Base-by-base conservation (phyloP, 1,140 invertebrate genomes). In the Mizuhopecten yessoensis region DNA sequence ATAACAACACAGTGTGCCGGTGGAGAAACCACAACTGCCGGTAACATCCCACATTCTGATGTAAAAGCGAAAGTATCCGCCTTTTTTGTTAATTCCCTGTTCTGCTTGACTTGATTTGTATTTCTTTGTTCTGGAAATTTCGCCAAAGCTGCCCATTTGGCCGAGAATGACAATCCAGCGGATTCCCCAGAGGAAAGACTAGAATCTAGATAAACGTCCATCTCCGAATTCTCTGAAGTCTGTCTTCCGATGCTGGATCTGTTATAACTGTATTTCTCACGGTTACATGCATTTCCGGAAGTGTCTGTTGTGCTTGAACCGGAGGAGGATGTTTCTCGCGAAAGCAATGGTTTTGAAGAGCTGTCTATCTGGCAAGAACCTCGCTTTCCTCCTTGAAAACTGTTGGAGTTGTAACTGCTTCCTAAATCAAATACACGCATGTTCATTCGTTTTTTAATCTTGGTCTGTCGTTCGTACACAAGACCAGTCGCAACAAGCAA, bases 251-350 rank as follows among this genome's bases (percentile, higher is more conserved):
- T 75, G n/a, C 11, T 75, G n/a, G 57, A 75, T n/a, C n/a, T 75
- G n/a, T 75, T 5, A 75, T 75, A 23, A 75, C 57, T 75, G 29
- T 1, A 29, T 75, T 75, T 75, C n/a, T n/a, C 57, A 29, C 57
- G 57, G 57, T 29, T 75, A 75, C 57, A 29, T 7, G 23, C n/a
- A 29, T 7, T n/a, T 75, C 23, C 57, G 9, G 57, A 75, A 75
- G 57, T 75, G 57, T 75, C 57, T 29, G 57, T 75, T 75, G 57
- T n/a, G n/a, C 57, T 75, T n/a, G 57, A 75, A 29, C 57, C 57
- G 57, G 57, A 75, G 29, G 57, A 75, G 5, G 57, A 75, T 75
- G 3, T n/a, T 75, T 75, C 57, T 11, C 57, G 57, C 29, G 17
- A 75, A n/a, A 75, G 57, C n/a, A 75, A 75, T 29, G n/a, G n/a